Percentiles rank a stretch among this genome's conserved stretches.
Evolutionary conservation across 2,113 vertebrate species (phyloP).

Genomic region (Paramormyrops kingsleyae): DNA sequence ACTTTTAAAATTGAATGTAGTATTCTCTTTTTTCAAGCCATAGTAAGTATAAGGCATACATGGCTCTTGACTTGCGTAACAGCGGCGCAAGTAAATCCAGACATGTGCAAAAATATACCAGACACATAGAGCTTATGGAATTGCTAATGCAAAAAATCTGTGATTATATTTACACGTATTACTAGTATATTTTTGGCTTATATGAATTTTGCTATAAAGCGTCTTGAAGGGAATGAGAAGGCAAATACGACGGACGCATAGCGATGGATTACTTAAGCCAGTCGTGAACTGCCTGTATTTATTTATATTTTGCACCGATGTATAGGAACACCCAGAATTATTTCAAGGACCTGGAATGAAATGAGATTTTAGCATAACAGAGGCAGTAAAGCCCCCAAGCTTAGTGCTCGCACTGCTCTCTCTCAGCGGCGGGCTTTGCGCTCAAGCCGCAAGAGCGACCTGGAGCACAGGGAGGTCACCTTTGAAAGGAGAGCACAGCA

Average conservation of each 20-base stretch:
- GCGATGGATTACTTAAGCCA: not conserved
- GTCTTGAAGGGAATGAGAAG: not conserved
- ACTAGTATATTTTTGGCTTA: not conserved
- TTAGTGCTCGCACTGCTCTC: not conserved
- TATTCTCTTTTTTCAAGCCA: not conserved
- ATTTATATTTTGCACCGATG: not conserved
- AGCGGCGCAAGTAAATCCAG: not conserved
- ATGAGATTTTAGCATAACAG: slow-evolving; percentile 1
- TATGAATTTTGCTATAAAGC: not conserved
- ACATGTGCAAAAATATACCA: not conserved
- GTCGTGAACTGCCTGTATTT: not conserved
- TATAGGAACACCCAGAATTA: not conserved
- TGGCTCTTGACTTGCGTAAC: not conserved
- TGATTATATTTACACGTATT: not conserved
- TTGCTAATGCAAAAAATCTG: not conserved
- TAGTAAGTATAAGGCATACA: not conserved
- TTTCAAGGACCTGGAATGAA: not conserved
- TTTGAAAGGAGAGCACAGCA: slow-evolving; percentile 75
- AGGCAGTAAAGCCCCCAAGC: not conserved
- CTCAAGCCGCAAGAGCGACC: slow-evolving; percentile 55
- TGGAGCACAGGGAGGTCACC: slow-evolving; percentile 62
- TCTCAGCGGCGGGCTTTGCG: slow-evolving; percentile 55
- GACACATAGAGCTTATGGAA: not conserved
- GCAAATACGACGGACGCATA: not conserved
- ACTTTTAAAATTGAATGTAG: not conserved